Base-by-base conservation (phyloP, 2,113 vertebrate species). In the Abramis brama region DNA sequence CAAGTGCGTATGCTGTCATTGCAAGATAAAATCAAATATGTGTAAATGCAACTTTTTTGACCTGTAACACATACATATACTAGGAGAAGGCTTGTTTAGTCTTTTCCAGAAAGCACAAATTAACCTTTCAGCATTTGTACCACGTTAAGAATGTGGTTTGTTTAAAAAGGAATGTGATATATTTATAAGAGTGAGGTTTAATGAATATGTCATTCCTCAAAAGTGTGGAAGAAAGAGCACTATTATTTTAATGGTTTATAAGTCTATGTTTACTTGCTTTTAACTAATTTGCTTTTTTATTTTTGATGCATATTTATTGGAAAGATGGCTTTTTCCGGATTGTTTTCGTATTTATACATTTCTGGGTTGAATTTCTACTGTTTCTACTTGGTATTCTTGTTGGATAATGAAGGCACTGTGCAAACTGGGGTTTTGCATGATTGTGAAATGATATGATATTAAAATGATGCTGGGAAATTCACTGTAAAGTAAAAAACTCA, bases 271-370 rank as follows among this genome's bases (percentile, higher is more conserved):
- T 74, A 30, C 68, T 23, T 57, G 2, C 21, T 71, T 83, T n/a
- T 21, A 52, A 10, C 80, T n/a, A 12, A 11, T 50, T 52, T 52
- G 9, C 8, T 68, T 70, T 70, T 82, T 7, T 73, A 59, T 11
- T 83, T 25, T 27, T 43, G 50, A 73, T 39, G 50, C 15, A 74
- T 83, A 83, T 83, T 83, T 83, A 74, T 83, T 83, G 33, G 11
- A 30, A 55, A 55, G 17, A 50, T 43, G 0, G 7, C 19, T 55
- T 55, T 70, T 82, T n/a, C 0, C 15, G 1, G 10, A 36, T 55
- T 70, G 27, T n/a, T 82, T 52, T 82, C 55, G 25, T 82, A 82
- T 82, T 70, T 55, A 70, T 50, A 8, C 3, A 36, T 71, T 83
- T 70, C 71, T 52, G 19, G 1, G 1, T 71, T 82, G 15, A 36